phyloP scores from a whole-genome alignment of 1,140 invertebrate species.

The Pseudomyrmex gracilis region DNA sequence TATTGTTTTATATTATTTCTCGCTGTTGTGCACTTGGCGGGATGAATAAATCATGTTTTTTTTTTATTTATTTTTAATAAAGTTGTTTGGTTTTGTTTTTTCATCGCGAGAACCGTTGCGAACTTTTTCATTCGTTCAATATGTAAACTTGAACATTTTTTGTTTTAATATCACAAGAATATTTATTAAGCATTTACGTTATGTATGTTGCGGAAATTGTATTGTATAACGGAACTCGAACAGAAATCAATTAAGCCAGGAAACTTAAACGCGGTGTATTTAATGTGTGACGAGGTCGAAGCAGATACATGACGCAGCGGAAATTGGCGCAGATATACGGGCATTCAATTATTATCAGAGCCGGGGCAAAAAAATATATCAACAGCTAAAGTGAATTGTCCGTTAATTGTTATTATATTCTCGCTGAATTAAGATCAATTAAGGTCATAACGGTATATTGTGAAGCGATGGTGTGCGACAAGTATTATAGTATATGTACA shows the following conservation, averaged over 20 bases:
- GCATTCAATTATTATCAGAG: constrained; percentile 44
- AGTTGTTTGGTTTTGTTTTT: too few relatives aligned
- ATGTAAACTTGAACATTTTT: too few relatives aligned
- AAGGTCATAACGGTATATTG: constrained; percentile 18
- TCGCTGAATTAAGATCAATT: constrained; percentile 69
- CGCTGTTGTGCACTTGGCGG: too few relatives aligned
- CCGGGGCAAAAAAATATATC: constrained; percentile 15
- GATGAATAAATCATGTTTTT: too few relatives aligned
- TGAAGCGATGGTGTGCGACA: neutral
- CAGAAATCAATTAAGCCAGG: constrained; percentile 29
- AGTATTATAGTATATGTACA: neutral
- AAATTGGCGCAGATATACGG: constrained; percentile 21
- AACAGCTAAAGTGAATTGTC: neutral
- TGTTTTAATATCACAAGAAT: neutral
- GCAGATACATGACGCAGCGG: constrained; percentile 9
- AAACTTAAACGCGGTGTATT: constrained; percentile 47
- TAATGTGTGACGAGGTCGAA: neutral
- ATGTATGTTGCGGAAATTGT: neutral
- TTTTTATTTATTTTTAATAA: too few relatives aligned
- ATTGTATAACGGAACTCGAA: neutral
- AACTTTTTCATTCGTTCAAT: too few relatives aligned
- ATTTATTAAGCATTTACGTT: neutral
- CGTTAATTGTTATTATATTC: constrained; percentile 66
- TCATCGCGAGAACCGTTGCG: too few relatives aligned
- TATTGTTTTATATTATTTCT: too few relatives aligned